Base-by-base conservation (phyloP, 2,888 invertebrate genomes). In the Cheilosia pagana region DNA sequence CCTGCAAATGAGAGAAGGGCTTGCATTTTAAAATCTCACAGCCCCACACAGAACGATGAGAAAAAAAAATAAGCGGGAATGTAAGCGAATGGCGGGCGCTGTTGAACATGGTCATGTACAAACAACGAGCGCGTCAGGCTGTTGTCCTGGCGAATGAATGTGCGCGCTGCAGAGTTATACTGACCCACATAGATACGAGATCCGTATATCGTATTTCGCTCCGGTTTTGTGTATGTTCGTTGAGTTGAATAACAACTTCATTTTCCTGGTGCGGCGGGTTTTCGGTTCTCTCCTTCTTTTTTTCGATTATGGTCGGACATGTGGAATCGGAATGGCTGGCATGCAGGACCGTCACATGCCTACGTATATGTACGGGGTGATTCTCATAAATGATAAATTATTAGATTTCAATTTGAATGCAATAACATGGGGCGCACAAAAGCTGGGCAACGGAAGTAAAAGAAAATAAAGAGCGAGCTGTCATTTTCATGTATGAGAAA, bases 121-220 rank as follows among this genome's bases (percentile, higher is more conserved):
- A 12, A 25, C 23, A 43, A 25, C 16, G n/a, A 55, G 35, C 43
- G 50, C 57, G 70, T 72, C 67, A 67, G 60, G 28, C 52, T 81
- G 71, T 67, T 28, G 62, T 77, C 53, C 53, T 68, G 68, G 53
- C 48, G 43, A 43, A 52, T 43, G 60, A 60, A 68, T 43, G 67
- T 77, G 59, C 52, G 71, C 71, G 55, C 31, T 76, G 16, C 65
- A 52, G 45, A 67, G 86, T 77, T 79, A 86, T 68, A 86, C 85
- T 87, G 87, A 87, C 87, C 87, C 78, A 87, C 77, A 86, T 86
- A 86, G 86, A 87, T 87, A 87, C 48, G 78, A 55, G 16, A 85
- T 71, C 63, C 70, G 43, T 83, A 78, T 83, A 78, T 83, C 83
- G 79, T 50, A 70, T 75, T 75, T 59, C 28, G 48, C 28, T 19